Evolutionary conservation across 2,113 vertebrate species (phyloP).

Genomic region (Catharus minimus): DNA sequence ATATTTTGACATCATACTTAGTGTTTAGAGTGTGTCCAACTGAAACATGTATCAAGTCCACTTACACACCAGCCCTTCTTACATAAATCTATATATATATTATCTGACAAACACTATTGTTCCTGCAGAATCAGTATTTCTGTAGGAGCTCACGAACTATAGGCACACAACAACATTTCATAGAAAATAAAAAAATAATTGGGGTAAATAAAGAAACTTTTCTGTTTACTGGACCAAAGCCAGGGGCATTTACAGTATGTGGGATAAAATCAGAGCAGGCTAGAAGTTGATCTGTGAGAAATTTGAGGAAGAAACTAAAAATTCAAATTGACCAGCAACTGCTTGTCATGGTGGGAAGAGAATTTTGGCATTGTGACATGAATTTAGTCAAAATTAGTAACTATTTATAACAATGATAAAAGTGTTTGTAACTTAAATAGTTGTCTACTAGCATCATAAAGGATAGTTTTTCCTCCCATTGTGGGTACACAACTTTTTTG

Average conservation of each 20-base stretch:
- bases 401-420: not conserved
- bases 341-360: not conserved
- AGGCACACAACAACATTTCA: not conserved
- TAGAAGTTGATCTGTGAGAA: not conserved
- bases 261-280: not conserved
- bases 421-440: not conserved
- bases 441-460: not conserved
- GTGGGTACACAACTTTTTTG: not conserved
- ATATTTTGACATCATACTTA: not conserved
- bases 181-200: not conserved
- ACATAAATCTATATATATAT: not conserved
- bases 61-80: not conserved
- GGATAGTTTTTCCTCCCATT: not conserved
- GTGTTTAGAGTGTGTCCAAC: not conserved
- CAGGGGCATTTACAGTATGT: not conserved
- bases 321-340: not conserved
- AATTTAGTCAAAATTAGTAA: not conserved
- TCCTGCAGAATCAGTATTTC: not conserved
- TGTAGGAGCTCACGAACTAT: not conserved
- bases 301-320: not conserved
- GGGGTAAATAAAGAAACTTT: not conserved
- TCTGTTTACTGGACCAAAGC: not conserved
- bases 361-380: not conserved
- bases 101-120: not conserved
- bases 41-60: not conserved